A percentile compares a stretch with the other conserved stretches of the same genome.
These are phyloP conservation scores for Oncopodura yosiiana DNA, from an alignment of 1,140 invertebrate genomes.

Conservation along the genomic window DNA sequence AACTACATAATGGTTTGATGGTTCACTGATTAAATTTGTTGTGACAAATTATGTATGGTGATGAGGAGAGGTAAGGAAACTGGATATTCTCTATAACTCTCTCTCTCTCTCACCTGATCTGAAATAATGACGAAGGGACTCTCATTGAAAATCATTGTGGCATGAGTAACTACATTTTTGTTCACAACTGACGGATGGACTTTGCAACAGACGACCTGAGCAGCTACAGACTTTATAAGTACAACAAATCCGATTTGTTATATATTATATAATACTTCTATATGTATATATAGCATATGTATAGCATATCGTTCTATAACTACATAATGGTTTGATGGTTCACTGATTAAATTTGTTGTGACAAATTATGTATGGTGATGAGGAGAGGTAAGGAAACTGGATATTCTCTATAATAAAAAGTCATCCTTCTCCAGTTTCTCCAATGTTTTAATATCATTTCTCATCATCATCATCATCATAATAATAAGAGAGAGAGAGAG, in stretches of 20 bases:
- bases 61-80: constrained; percentile 21
- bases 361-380: constrained; percentile 34
- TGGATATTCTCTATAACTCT: constrained; percentile 7
- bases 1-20: constrained; percentile 24
- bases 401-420: too few species aligned
- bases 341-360: constrained; percentile 35
- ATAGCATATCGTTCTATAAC: not conserved
- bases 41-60: constrained; percentile 34
- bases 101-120: too few species aligned
- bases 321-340: constrained; percentile 27
- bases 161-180: not conserved
- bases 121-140: too few species aligned
- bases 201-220: not conserved
- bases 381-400: constrained; percentile 14
- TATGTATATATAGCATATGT: too few species aligned
- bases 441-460: too few species aligned
- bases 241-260: not conserved
- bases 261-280: too few species aligned
- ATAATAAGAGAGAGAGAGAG: too few species aligned
- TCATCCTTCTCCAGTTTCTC: too few species aligned
- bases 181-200: not conserved
- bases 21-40: constrained; percentile 35
- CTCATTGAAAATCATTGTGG: too few species aligned
- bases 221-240: too few species aligned
- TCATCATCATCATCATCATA: too few species aligned